Evolutionary conservation across 2,797 vertebrate genomes (phyloP), one percentile per base, ranked within the genome.

Genomic region (Helarctos malayanus): DNA sequence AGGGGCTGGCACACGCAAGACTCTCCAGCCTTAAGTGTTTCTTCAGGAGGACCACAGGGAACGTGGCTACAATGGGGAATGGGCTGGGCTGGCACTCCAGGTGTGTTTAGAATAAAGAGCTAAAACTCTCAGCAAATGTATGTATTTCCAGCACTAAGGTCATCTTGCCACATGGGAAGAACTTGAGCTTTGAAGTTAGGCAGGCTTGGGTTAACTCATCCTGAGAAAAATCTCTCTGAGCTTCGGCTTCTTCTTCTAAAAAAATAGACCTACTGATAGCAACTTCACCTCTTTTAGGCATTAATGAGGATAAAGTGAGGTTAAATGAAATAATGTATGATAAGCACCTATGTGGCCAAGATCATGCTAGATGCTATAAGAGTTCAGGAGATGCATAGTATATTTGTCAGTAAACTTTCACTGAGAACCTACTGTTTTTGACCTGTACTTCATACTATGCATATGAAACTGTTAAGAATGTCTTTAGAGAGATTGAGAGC

Each of bases 281-380:
- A 89, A 49, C 59, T 93, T 38, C 47, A 61, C 47, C 59, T 73
- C 29, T 83, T 79, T 61, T 32, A 59, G 59, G 14, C 15, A 96
- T 79, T 10, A 35, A 29, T 79, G 27, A 80, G 9, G 35, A 82
- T 45, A 71, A 85, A 82, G 54, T 47, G 16, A 23, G 76, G 15
- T 94, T 69, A 93, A 71, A 61, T 68, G 91, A 96, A 38, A 63
- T 92, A 78, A 93, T 59, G 7, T 90, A 63, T 69, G 16, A 71
- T 88, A 52, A 82, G 18, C 16, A 71, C 32, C 13, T 71, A 25
- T 52, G 6, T 38, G 52, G 3, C 18, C 41, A 91, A 78, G 25
- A 52, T 81, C 83, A 25, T n/a, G 18, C 29, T 63, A 68, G 32
- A 38, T 78, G 47, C 29, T 56, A 0, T 57, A 32, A 23, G 23